These are phyloP conservation scores for Microtus oregoni DNA, from an alignment of 2,113 vertebrate genomes.

Conservation along the genomic window DNA sequence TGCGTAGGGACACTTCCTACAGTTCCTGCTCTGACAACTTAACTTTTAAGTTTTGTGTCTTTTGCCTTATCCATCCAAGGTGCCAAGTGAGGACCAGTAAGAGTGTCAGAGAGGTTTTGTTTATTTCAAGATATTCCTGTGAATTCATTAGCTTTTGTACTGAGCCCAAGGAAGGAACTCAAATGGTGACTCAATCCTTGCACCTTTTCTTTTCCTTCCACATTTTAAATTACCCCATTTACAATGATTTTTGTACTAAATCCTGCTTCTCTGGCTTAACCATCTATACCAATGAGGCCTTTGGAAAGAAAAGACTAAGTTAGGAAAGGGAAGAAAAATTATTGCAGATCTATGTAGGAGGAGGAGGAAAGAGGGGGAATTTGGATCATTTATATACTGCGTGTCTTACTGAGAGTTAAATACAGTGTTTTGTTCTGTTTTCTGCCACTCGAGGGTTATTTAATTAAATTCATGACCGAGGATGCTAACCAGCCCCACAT, in stretches of 20 bases:
- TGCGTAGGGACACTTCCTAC: neutral
- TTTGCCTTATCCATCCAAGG: neutral
- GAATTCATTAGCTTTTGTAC: neutral
- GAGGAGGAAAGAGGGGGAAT: constrained; percentile 34
- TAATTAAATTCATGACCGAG: constrained; percentile 81
- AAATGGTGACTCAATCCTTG: neutral
- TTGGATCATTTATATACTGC: constrained; percentile 60
- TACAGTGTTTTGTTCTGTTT: constrained; percentile 78
- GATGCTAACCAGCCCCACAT: constrained; percentile 77
- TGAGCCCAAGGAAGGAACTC: neutral
- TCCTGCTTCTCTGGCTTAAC: neutral
- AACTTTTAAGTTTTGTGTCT: neutral
- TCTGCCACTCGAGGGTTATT: constrained; percentile 75
- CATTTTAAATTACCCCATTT: neutral
- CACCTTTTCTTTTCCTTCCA: neutral
- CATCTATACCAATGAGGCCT: neutral
- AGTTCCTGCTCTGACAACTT: neutral
- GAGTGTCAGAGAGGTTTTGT: neutral
- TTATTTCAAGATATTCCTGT: constrained; percentile 11
- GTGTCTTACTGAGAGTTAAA: constrained; percentile 75
- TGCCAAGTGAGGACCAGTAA: neutral
- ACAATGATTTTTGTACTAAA: neutral
- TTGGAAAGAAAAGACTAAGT: neutral
- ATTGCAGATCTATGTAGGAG: neutral
- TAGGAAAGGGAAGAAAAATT: constrained; percentile 53